phyloP scores from a whole-genome alignment of 2,113 vertebrate genomes.

The Lepisosteus osseus region DNA sequence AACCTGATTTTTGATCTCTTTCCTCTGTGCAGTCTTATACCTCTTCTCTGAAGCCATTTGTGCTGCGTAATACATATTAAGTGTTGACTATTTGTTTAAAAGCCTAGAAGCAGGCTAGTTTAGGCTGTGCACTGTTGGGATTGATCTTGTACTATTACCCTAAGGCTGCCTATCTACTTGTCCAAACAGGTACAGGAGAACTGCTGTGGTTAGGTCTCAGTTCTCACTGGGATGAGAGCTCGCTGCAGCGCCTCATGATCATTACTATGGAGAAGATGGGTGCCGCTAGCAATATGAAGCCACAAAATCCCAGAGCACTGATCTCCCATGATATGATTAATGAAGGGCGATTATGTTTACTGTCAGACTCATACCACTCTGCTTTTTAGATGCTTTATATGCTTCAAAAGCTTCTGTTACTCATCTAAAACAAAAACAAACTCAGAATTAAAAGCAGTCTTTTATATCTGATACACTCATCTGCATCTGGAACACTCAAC shows the following conservation, averaged over 20 bases:
- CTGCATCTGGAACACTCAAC: slow-evolving; percentile 48
- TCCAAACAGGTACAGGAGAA: slow-evolving; percentile 59
- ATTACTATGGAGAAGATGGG: slow-evolving; percentile 40
- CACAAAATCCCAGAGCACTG: slow-evolving; percentile 51
- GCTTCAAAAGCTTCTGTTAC: slow-evolving; percentile 51
- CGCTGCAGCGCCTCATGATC: slow-evolving; percentile 46
- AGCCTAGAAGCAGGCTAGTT: slow-evolving; percentile 40
- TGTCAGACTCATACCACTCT: slow-evolving; percentile 40
- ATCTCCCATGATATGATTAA: slow-evolving; percentile 63
- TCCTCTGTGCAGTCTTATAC: slow-evolving; percentile 19
- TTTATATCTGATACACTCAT: slow-evolving; percentile 49
- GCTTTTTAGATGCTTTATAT: slow-evolving; percentile 38
- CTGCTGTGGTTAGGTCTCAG: slow-evolving; percentile 36
- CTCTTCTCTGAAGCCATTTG: slow-evolving; percentile 16
- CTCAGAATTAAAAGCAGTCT: slow-evolving; percentile 66
- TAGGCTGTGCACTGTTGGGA: slow-evolving; percentile 40
- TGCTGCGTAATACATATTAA: slow-evolving; percentile 19
- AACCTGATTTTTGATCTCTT: slow-evolving; percentile 51
- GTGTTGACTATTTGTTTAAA: slow-evolving; percentile 44
- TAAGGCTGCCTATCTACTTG: slow-evolving; percentile 60
- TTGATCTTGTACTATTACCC: slow-evolving; percentile 53
- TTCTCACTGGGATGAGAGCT: slow-evolving; percentile 36
- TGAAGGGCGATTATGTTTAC: slow-evolving; percentile 64
- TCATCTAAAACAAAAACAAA: slow-evolving; percentile 58
- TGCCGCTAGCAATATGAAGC: slow-evolving; percentile 50